These are phyloP conservation scores for Beaufortia kweichowensis DNA, from an alignment of 2,113 vertebrate species.

Conservation along the genomic window DNA sequence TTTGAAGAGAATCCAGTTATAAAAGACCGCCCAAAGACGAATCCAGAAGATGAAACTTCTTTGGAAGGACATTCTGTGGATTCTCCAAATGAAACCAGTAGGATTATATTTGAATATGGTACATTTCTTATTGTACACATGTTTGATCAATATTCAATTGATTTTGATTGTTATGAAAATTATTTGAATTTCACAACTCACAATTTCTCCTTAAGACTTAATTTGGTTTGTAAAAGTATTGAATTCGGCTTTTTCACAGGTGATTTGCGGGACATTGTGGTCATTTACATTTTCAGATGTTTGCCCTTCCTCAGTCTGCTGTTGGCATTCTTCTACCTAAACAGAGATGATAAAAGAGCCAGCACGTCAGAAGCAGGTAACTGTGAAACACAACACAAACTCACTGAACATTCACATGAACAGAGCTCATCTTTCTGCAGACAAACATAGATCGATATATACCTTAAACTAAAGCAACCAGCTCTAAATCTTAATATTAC, in stretches of 20 bases:
- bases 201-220: too few relatives aligned
- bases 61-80: not conserved
- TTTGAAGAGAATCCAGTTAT: not conserved
- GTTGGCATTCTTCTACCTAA: conserved; percentile 6
- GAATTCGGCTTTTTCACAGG: not conserved
- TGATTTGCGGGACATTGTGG: not conserved
- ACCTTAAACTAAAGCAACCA: too few relatives aligned
- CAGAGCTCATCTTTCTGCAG: too few relatives aligned
- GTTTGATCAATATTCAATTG: too few relatives aligned
- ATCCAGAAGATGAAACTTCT: not conserved
- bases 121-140: too few relatives aligned
- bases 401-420: too few relatives aligned
- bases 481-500: too few relatives aligned
- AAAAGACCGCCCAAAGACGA: not conserved
- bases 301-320: conserved; percentile 6
- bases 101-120: not conserved
- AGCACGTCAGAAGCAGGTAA: not conserved
- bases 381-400: not conserved
- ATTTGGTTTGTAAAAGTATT: not conserved
- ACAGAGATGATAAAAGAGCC: not conserved
- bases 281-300: conserved; percentile 17
- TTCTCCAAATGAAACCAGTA: not conserved
- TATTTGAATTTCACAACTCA: too few relatives aligned
- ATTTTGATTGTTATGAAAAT: too few relatives aligned
- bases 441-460: too few relatives aligned